phyloP scores from a whole-genome alignment of 2,888 invertebrate genomes.

The Erebia ligea region DNA sequence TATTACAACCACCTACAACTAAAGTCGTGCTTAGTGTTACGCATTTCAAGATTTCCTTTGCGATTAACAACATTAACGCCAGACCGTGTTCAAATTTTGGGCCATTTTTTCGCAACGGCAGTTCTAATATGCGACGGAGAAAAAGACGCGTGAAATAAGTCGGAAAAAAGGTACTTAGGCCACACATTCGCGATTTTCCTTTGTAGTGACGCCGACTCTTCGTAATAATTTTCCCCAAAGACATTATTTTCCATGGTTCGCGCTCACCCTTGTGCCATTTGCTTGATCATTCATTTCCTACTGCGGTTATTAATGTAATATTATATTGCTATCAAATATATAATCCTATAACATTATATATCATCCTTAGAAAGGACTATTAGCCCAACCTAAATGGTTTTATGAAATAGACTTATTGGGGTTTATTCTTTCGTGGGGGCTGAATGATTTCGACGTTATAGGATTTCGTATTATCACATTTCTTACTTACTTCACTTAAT shows the following conservation, averaged over 20 bases:
- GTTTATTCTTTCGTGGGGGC: constrained; percentile 1
- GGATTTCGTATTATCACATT: background rate
- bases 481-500: background rate
- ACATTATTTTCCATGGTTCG: constrained; percentile 67
- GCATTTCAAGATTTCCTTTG: constrained; percentile 36
- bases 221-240: constrained; percentile 64
- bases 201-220: constrained; percentile 45
- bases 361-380: background rate
- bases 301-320: constrained; percentile 39
- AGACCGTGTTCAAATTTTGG: constrained; percentile 43
- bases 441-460: background rate
- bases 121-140: constrained; percentile 48
- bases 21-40: constrained; percentile 19
- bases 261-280: constrained; percentile 56
- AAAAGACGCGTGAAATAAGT: constrained; percentile 69
- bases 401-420: constrained; percentile 4
- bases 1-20: too few species aligned
- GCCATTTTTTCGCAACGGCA: constrained; percentile 58
- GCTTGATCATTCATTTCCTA: constrained; percentile 52
- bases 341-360: constrained; percentile 20
- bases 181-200: constrained; percentile 56
- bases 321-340: constrained; percentile 25
- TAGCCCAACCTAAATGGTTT: background rate
- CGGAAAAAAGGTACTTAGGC: constrained; percentile 72
- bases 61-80: constrained; percentile 41